Evolutionary conservation across 2,113 vertebrate species (phyloP).

Genomic region (Pseudopodoces humilis): DNA sequence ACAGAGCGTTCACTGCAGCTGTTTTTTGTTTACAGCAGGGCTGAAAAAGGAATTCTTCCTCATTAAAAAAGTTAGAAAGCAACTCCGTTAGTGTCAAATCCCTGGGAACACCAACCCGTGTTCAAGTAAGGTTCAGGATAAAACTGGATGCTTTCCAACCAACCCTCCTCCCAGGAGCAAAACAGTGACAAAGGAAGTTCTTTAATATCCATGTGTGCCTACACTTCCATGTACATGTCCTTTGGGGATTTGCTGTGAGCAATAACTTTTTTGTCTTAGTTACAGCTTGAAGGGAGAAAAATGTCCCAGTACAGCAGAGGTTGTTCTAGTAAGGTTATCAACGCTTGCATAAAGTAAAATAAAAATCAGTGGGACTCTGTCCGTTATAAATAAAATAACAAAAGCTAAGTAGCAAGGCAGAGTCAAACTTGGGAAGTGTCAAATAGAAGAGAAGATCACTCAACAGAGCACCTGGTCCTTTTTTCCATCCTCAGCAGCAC

Average conservation of each 20-base stretch:
- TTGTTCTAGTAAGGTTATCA: background rate
- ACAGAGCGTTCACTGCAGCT: background rate
- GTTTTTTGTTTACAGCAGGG: constrained; percentile 27
- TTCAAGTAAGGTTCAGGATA: background rate
- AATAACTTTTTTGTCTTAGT: background rate
- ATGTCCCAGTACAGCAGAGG: background rate
- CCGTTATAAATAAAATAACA: background rate
- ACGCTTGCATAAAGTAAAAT: background rate
- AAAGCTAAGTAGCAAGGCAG: background rate
- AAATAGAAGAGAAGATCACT: background rate
- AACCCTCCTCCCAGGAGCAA: background rate
- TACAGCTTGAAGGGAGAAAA: background rate
- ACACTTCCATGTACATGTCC: background rate
- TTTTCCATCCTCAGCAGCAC: background rate
- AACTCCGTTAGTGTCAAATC: background rate
- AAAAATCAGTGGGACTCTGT: background rate
- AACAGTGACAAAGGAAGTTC: background rate
- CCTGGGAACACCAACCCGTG: background rate
- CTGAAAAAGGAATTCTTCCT: constrained; percentile 49
- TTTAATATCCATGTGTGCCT: background rate
- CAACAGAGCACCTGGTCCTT: background rate
- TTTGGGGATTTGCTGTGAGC: background rate
- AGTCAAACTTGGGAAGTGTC: background rate
- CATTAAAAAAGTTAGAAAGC: constrained; percentile 54
- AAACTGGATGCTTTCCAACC: background rate